These are phyloP conservation scores for Archips crataeganus DNA, from an alignment of 2,888 invertebrate species.

Conservation along the genomic window DNA sequence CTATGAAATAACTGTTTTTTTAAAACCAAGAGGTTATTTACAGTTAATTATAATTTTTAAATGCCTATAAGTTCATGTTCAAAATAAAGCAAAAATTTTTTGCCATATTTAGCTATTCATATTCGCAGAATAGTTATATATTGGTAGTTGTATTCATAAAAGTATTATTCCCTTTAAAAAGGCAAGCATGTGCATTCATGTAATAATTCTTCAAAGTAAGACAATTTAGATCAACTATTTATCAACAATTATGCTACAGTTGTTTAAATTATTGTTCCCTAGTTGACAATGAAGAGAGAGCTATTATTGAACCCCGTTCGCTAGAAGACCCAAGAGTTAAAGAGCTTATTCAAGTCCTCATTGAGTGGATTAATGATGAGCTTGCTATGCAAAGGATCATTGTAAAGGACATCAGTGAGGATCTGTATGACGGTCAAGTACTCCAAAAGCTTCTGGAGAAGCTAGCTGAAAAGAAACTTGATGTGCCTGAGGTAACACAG, in stretches of 20 bases:
- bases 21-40: no score
- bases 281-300: conserved; percentile 99
- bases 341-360: conserved; percentile 93
- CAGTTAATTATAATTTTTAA: no score
- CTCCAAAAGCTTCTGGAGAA: conserved; percentile 92
- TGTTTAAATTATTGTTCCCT: conserved; percentile 35
- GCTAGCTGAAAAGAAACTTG: conserved; percentile 94
- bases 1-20: no score
- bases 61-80: no score
- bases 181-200: no score
- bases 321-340: conserved; percentile 94
- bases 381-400: conserved; percentile 98
- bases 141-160: no score
- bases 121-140: no score
- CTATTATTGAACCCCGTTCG: conserved; percentile 96
- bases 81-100: no score
- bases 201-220: no score
- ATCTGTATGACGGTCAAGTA: conserved; percentile 98
- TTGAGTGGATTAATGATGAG: conserved; percentile 99
- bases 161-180: no score
- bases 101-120: no score
- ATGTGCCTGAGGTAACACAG: conserved; percentile 99
- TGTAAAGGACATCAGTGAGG: conserved; percentile 98
- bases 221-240: no score
- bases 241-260: not conserved